These are phyloP conservation scores for Microvelia longipes DNA, from an alignment of 1,140 invertebrate species.

Conservation along the genomic window DNA sequence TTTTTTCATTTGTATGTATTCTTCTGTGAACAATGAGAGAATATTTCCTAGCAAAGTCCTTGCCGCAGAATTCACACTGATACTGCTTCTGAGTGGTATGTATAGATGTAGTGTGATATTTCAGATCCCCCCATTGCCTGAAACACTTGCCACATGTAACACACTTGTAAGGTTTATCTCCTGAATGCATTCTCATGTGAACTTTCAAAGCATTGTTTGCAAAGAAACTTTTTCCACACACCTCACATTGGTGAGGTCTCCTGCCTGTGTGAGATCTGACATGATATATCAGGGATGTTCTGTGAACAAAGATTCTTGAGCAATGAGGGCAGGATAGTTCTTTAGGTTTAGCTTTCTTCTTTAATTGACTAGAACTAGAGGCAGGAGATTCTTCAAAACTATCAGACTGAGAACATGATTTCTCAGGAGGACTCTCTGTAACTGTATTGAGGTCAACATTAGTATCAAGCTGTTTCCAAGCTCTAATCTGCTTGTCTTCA, in stretches of 20 bases:
- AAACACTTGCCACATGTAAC: slow-evolving; percentile 59
- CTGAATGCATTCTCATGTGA: slow-evolving; percentile 55
- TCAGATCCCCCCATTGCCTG: slow-evolving; percentile 75
- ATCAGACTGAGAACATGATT: not conserved
- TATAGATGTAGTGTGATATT: slow-evolving; percentile 72
- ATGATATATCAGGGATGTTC: slow-evolving; percentile 72
- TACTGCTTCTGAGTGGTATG: slow-evolving; percentile 68
- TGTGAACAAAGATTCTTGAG: slow-evolving; percentile 54
- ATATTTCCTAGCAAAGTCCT: slow-evolving; percentile 83
- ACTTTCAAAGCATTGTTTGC: slow-evolving; percentile 56
- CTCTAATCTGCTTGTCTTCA: slow-evolving; percentile 17
- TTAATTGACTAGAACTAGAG: not conserved
- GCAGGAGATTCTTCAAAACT: not conserved
- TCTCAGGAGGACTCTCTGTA: not conserved
- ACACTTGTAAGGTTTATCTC: slow-evolving; percentile 65
- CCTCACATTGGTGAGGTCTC: slow-evolving; percentile 59
- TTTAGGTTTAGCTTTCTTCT: slow-evolving; percentile 10
- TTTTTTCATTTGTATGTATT: slow-evolving; percentile 78
- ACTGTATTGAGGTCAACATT: not conserved
- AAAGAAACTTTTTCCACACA: slow-evolving; percentile 69
- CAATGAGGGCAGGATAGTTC: slow-evolving; percentile 45
- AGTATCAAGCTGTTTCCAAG: not conserved
- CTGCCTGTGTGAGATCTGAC: slow-evolving; percentile 60
- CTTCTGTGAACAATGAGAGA: slow-evolving; percentile 78
- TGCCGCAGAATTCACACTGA: slow-evolving; percentile 81